Conservation (phyloP, 2,113 vertebrate genomes). For the Symphodus melops region DNA sequence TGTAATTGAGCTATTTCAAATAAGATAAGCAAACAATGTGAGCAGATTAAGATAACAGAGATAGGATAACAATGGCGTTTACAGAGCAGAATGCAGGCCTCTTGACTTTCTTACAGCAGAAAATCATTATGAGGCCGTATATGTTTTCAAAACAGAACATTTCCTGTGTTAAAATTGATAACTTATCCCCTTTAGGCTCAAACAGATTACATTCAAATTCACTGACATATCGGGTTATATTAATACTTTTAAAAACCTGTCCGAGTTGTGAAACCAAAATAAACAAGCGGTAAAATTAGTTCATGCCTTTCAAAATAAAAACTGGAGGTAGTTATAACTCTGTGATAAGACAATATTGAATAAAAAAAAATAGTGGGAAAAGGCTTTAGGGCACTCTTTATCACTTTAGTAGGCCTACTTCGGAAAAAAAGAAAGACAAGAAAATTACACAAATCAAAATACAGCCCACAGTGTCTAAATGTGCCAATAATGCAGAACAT, state of each 20-base stretch:
- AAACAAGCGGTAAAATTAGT: too few relatives aligned
- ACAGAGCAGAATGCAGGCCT: conserved; percentile 62
- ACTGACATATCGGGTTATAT: neutral
- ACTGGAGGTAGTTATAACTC: neutral
- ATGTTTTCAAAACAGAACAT: conserved; percentile 28
- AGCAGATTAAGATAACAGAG: conserved; percentile 74
- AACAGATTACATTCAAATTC: neutral
- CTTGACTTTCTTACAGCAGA: conserved; percentile 35
- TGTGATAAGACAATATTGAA: neutral
- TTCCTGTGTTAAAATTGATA: conserved; percentile 9
- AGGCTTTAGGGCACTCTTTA: too few relatives aligned
- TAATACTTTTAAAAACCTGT: neutral
- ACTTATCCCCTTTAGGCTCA: neutral
- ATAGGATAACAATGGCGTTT: conserved; percentile 74
- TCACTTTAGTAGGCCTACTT: too few relatives aligned
- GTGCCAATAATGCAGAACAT: too few relatives aligned
- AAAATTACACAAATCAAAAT: neutral
- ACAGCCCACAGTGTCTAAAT: too few relatives aligned
- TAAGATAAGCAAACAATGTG: conserved; percentile 70
- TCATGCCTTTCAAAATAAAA: neutral
- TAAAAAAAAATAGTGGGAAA: neutral
- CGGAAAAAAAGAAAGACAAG: neutral
- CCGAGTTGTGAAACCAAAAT: too few relatives aligned
- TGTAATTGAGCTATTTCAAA: conserved; percentile 77
- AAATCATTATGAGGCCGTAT: conserved; percentile 15